Percentiles rank a stretch among this genome's conserved stretches.
phyloP scores from a whole-genome alignment of 2,113 vertebrate species.

The Passerina amoena region DNA sequence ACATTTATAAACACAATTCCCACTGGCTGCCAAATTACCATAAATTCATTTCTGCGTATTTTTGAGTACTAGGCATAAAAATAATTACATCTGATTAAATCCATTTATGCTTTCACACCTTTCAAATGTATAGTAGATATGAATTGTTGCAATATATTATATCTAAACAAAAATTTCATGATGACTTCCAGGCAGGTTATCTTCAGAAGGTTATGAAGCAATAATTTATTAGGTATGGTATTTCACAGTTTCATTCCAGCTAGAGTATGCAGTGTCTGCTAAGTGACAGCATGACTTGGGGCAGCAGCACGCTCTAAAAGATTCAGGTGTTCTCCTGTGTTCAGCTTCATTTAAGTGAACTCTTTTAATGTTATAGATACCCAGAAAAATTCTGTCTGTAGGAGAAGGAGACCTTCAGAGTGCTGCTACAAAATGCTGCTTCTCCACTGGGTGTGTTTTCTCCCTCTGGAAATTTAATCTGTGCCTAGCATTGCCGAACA shows the following conservation, averaged over 20 bases:
- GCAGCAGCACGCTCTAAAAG: not conserved
- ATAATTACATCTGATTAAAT: conserved; percentile 78
- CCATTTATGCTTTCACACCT: conserved; percentile 65
- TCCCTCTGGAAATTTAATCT: not conserved
- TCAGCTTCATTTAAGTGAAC: not conserved
- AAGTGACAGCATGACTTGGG: not conserved
- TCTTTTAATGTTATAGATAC: not conserved
- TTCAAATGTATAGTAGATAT: conserved; percentile 68
- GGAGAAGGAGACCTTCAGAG: not conserved
- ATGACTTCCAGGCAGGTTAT: conserved; percentile 20
- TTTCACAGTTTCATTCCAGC: conserved; percentile 40
- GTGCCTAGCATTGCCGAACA: not conserved
- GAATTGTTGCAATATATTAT: conserved; percentile 47
- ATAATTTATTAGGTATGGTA: conserved; percentile 14
- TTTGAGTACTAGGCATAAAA: conserved; percentile 71
- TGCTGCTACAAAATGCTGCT: not conserved
- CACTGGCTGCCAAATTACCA: conserved; percentile 73
- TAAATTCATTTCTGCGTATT: conserved; percentile 76
- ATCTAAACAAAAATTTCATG: conserved; percentile 62
- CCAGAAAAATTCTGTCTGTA: not conserved
- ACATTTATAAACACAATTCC: conserved; percentile 75
- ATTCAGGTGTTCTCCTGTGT: not conserved
- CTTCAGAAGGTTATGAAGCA: not conserved
- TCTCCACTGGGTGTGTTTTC: not conserved
- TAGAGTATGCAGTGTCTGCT: not conserved